phyloP scores from a whole-genome alignment of 2,797 vertebrate genomes.

The Eupleurogrammus muticus region DNA sequence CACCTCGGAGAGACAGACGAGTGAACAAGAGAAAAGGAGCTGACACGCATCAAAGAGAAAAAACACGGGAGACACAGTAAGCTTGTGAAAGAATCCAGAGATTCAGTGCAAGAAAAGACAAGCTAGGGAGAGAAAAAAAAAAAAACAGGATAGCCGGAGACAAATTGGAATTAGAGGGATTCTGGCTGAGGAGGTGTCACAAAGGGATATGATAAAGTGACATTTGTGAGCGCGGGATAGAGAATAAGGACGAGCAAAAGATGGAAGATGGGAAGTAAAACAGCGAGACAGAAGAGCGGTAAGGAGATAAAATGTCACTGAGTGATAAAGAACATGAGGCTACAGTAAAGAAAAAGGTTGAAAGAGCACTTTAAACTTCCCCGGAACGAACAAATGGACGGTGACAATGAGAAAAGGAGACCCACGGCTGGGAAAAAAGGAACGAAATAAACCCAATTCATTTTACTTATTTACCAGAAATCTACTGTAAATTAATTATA shows the following conservation, averaged over 20 bases:
- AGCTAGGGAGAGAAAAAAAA: not conserved
- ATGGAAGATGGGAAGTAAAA: slow-evolving; percentile 11
- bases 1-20: slow-evolving; percentile 51
- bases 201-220: slow-evolving; percentile 39
- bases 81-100: not conserved
- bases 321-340: slow-evolving; percentile 43
- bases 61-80: slow-evolving; percentile 19
- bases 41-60: slow-evolving; percentile 1
- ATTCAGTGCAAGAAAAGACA: not conserved
- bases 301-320: slow-evolving; percentile 40
- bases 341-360: slow-evolving; percentile 28
- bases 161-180: slow-evolving; percentile 24
- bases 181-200: slow-evolving; percentile 9
- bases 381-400: not conserved
- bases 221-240: slow-evolving; percentile 38
- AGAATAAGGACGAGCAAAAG: slow-evolving; percentile 17
- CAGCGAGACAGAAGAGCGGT: not conserved
- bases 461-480: slow-evolving; percentile 48
- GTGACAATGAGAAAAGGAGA: not conserved
- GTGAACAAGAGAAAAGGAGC: slow-evolving; percentile 17
- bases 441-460: slow-evolving; percentile 16
- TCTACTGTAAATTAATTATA: slow-evolving; percentile 47
- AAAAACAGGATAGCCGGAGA: slow-evolving; percentile 10
- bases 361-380: not conserved
- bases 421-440: slow-evolving; percentile 1